Base-by-base conservation (phyloP, 1,140 invertebrate species). In the Araneus ventricosus region DNA sequence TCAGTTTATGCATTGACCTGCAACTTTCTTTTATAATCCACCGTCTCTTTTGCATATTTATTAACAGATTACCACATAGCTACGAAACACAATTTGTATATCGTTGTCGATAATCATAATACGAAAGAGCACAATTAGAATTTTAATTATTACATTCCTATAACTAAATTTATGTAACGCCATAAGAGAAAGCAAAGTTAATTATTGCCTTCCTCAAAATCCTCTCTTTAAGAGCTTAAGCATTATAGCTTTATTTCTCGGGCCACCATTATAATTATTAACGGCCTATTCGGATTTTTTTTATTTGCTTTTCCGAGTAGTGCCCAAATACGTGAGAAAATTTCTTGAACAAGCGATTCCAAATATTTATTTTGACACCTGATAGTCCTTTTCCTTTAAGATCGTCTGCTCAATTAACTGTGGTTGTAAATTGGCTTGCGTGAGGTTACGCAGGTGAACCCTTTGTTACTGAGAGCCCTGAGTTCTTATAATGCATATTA, bases 281-380 rank as follows among this genome's bases (percentile, higher is more conserved):
- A 75, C 70, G 70, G 30, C 70, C 30, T 37, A 75, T 20, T 75
- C 30, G 34, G 8, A 0, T 75, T 75, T 20, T n/a, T 34, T 20
- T 34, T 27, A 4, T 34, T 34, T 30, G 1, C 20, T 20, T 75
- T 75, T 75, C 30, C 27, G 6, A 34, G n/a, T 30, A 17, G 20
- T 30, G 34, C 70, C 70, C 22, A 75, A 75, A 75, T 75, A 75
- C 70, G 70, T 75, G 70, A 75, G 70, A 75, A 34, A 75, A 37
- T 75, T 75, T 34, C 70, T 4, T 37, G 30, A 75, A 30, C 70
- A 75, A 52, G 27, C 70, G 5, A 75, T 75, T 75, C 17, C 70
- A 75, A 75, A 75, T 75, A 75, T 75, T 75, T 75, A 37, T 75
- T 75, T 75, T 37, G 70, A 20, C 70, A 75, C 30, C 30, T 75